These are phyloP conservation scores for Anguilla rostrata DNA, from an alignment of 2,113 vertebrate species.

Conservation along the genomic window DNA sequence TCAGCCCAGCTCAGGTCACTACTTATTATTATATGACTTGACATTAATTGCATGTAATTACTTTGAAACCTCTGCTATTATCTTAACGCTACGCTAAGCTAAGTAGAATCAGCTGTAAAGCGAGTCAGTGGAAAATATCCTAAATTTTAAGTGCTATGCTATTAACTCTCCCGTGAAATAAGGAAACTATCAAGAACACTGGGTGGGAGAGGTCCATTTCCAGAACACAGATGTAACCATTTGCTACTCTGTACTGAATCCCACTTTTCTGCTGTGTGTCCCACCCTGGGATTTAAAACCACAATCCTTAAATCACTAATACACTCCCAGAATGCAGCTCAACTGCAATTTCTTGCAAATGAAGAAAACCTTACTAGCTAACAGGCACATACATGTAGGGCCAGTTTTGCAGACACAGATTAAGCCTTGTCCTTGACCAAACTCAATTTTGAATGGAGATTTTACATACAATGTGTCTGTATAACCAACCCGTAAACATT, in stretches of 20 bases:
- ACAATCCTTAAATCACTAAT: no score
- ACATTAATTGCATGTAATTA: conserved; percentile 1
- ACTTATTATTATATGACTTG: conserved; percentile 7
- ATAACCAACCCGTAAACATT: not conserved
- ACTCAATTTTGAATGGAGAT: not conserved
- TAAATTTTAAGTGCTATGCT: not conserved
- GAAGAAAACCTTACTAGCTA: not conserved
- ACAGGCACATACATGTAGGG: not conserved
- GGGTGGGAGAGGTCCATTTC: not conserved
- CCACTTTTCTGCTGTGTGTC: not conserved
- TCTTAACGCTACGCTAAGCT: conserved; percentile 11
- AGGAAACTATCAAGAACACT: not conserved
- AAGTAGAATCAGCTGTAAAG: not conserved
- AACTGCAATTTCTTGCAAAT: not conserved
- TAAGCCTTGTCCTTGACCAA: no score
- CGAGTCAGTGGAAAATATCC: not conserved
- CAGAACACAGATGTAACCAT: not conserved
- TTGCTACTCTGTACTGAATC: not conserved
- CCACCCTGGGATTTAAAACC: no score
- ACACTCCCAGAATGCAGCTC: no score
- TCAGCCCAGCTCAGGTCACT: not conserved
- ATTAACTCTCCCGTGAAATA: not conserved
- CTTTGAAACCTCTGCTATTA: not conserved
- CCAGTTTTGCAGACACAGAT: not conserved
- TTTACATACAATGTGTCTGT: not conserved